These are phyloP conservation scores for Cotesia chilonis DNA, from an alignment of 1,140 invertebrate genomes.

Conservation along the genomic window DNA sequence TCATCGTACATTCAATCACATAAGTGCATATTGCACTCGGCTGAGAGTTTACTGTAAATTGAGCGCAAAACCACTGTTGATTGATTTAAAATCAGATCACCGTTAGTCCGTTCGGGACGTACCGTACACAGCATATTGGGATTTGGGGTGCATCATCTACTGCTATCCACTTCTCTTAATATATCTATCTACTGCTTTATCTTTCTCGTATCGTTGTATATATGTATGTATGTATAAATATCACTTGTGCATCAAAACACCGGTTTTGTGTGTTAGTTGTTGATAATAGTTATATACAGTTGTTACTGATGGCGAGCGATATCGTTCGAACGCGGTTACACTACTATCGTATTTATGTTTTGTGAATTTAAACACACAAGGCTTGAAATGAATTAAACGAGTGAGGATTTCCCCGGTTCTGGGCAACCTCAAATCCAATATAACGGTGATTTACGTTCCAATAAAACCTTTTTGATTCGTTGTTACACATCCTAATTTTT, in stretches of 20 bases:
- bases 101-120: conserved; percentile 33
- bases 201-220: too few species aligned
- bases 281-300: not conserved
- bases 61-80: conserved; percentile 63
- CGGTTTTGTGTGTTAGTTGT: not conserved
- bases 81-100: conserved; percentile 66
- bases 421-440: conserved; percentile 12
- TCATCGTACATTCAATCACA: too few species aligned
- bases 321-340: not conserved
- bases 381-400: conserved; percentile 4
- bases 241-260: conserved; percentile 11
- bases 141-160: conserved; percentile 17
- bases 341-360: conserved; percentile 7
- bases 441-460: not conserved
- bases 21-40: conserved; percentile 29
- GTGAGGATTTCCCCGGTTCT: conserved; percentile 12
- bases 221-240: too few species aligned
- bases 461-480: not conserved
- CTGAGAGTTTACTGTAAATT: conserved; percentile 58
- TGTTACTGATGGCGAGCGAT: not conserved
- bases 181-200: too few species aligned
- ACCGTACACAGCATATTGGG: conserved; percentile 41
- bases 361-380: conserved; percentile 4
- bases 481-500: too few species aligned
- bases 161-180: too few species aligned